These are phyloP conservation scores for Crepidodera aurea DNA, from an alignment of 2,888 invertebrate genomes.

Conservation along the genomic window DNA sequence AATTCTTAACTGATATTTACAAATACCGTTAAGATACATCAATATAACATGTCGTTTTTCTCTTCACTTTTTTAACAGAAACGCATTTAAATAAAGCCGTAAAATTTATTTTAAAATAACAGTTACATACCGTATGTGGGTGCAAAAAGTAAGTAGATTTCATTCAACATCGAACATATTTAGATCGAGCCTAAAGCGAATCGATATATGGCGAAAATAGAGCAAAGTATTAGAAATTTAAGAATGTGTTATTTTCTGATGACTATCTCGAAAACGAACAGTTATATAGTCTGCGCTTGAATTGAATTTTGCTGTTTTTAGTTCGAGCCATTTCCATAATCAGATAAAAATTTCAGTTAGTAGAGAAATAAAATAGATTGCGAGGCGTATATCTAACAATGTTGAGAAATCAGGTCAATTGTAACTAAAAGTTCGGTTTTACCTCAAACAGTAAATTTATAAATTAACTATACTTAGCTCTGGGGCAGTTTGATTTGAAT, in stretches of 20 bases:
- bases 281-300: not conserved
- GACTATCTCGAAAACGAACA: not conserved
- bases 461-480: too few relatives aligned
- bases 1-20: too few relatives aligned
- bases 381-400: too few relatives aligned
- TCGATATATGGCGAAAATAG: conserved; percentile 4
- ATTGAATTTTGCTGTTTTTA: conserved; percentile 1
- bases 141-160: conserved; percentile 2
- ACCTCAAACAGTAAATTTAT: too few relatives aligned
- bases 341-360: not conserved
- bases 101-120: not conserved
- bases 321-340: conserved; percentile 3
- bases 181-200: not conserved
- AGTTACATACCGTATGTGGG: conserved; percentile 10
- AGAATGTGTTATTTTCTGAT: conserved; percentile 13
- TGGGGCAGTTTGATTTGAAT: too few relatives aligned
- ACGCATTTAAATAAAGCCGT: not conserved
- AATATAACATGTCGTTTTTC: too few relatives aligned
- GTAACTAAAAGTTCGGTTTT: too few relatives aligned
- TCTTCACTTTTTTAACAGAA: not conserved
- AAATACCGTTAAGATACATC: too few relatives aligned
- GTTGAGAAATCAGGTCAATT: too few relatives aligned
- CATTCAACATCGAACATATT: not conserved
- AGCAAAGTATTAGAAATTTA: not conserved
- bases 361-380: not conserved